Conservation (phyloP, 2,888 invertebrate genomes). For the Agrenia bidenticulata region DNA sequence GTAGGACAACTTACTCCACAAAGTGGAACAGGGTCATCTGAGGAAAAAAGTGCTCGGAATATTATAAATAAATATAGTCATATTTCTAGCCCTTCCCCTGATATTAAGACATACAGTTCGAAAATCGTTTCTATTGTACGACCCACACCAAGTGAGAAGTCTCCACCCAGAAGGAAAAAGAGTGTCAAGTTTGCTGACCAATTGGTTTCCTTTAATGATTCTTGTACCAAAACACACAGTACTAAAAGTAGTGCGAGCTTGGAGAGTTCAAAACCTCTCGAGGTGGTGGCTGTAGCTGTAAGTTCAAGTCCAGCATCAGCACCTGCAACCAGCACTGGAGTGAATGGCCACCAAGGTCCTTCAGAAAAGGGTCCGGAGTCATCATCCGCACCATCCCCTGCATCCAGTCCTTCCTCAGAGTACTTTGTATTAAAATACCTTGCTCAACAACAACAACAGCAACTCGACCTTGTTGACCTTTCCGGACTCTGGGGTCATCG, state of each 20-base stretch:
- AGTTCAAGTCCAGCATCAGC: no score
- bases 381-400: background rate
- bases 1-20: no score
- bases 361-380: no score
- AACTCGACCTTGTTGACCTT: conserved; percentile 14
- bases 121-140: conserved; percentile 1
- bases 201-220: background rate
- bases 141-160: background rate
- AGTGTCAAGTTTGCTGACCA: conserved; percentile 8
- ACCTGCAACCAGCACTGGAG: no score
- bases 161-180: background rate
- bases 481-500: background rate
- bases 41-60: no score
- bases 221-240: background rate
- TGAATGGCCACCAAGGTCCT: no score
- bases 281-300: no score
- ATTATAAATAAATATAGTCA: no score
- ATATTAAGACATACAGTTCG: background rate
- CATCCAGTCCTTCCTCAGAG: conserved; percentile 4
- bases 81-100: no score
- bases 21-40: no score
- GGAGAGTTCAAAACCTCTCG: no score
- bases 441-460: conserved; percentile 6
- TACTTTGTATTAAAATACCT: conserved; percentile 14
- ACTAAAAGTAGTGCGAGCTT: background rate